Evolutionary conservation across 2,797 vertebrate species (phyloP), one percentile per base, ranked within the genome.

Genomic region (Balearica regulorum): DNA sequence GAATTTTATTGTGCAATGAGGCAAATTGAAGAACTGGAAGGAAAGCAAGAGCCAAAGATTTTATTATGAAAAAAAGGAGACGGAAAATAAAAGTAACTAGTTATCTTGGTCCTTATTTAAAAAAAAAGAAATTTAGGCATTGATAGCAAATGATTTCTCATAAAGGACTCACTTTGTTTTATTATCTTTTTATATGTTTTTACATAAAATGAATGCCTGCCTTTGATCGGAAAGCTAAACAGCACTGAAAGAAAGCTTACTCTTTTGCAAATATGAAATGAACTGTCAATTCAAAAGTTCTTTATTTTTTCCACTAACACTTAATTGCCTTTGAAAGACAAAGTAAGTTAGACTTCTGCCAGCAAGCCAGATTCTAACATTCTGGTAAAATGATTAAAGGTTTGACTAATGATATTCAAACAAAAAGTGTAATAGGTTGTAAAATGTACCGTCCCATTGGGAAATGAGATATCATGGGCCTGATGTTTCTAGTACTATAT

Each of bases 341-440:
- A 95, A 96, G 69, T 84, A 83, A 93, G 90, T 92, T 91, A 93
- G 69, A 87, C 17, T 83, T 94, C 43, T 82, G 79, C 92, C 93
- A 96, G 62, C 58, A 81, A 82, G 80, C 58, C 92, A 92, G 79
- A 90, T 94, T 89, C 64, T 81, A 78, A 88, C 62, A 69, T 97
- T 97, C 97, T 97, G 97, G 96, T 96, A 95, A 97, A 97, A 95
- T 94, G 96, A 97, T 96, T 96, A 97, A 96, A 96, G 90, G 54
- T 96, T 97, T 96, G 95, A 97, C 93, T 95, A 96, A 97, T 89
- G 94, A 95, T 92, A 95, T 89, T 93, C 86, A 96, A 97, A 97
- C 93, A 94, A 84, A 94, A 95, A 96, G 76, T 94, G 94, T 96
- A 97, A 97, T 95, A 96, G 90, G 92, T 96, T 96, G 89, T 97